A percentile compares a stretch with the other conserved stretches of the same genome.
Conservation (phyloP, 1,140 invertebrate genomes). For the Oedothorax gibbosus region DNA sequence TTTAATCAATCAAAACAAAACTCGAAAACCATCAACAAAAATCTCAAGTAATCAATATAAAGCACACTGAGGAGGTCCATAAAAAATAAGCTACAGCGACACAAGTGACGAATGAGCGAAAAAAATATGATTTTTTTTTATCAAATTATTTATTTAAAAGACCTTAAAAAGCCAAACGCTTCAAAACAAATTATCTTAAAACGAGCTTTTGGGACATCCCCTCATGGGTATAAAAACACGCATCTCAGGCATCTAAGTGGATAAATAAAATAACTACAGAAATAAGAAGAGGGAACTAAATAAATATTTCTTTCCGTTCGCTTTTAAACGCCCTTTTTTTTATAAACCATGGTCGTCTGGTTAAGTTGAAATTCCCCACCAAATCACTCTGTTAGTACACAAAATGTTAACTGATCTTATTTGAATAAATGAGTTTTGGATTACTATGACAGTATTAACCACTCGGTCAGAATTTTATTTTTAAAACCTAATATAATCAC, state of each 20-base stretch:
- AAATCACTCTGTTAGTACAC: too few species aligned
- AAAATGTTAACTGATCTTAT: too few species aligned
- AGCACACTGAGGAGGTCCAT: constrained; percentile 17
- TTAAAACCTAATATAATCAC: too few species aligned
- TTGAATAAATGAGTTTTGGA: background rate
- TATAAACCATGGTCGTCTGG: background rate
- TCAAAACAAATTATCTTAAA: constrained; percentile 60
- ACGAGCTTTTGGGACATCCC: constrained; percentile 50
- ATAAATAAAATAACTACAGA: constrained; percentile 32
- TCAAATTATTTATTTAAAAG: constrained; percentile 58
- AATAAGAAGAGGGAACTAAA: constrained; percentile 28
- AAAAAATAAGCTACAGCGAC: constrained; percentile 26
- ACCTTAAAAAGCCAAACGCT: constrained; percentile 45
- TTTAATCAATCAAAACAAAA: background rate
- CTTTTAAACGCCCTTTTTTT: background rate
- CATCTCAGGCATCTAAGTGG: constrained; percentile 23
- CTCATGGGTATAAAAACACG: constrained; percentile 19
- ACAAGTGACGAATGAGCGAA: constrained; percentile 40
- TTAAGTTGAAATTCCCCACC: constrained; percentile 43
- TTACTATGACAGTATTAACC: too few species aligned
- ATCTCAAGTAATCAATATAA: constrained; percentile 45
- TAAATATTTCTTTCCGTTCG: constrained; percentile 40
- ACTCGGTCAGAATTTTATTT: too few species aligned
- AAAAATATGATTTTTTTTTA: constrained; percentile 59
- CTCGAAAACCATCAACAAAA: background rate